Conservation (phyloP, 2,113 vertebrate genomes). For the Aptenodytes patagonicus region DNA sequence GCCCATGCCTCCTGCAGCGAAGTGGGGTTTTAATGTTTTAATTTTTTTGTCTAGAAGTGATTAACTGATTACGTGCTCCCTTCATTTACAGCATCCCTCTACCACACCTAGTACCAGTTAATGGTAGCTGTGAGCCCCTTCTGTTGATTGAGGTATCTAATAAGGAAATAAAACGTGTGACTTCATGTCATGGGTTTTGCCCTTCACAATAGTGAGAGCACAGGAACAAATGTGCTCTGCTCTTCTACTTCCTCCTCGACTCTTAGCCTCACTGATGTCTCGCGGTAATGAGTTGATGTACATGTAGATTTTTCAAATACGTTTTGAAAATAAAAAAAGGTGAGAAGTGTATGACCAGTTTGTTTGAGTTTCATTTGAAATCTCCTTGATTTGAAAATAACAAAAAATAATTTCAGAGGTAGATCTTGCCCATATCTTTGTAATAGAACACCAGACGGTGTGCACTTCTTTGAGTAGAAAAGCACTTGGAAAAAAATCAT, state of each 20-base stretch:
- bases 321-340: neutral
- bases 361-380: neutral
- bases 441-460: neutral
- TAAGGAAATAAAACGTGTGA: neutral
- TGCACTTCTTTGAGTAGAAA: neutral
- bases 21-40: neutral
- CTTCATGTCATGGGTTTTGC: neutral
- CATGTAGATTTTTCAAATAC: neutral
- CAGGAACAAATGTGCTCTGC: neutral
- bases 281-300: neutral
- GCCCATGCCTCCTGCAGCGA: neutral
- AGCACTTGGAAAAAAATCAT: neutral
- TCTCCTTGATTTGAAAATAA: neutral
- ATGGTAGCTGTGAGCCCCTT: neutral
- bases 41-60: neutral
- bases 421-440: neutral
- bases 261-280: no score
- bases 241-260: neutral
- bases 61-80: neutral
- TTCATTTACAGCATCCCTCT: neutral
- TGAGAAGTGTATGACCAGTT: neutral
- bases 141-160: rapidly evolving
- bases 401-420: neutral
- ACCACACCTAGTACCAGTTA: neutral
- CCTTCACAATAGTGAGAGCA: neutral